Percentiles rank a stretch among this genome's conserved stretches.
Evolutionary conservation across 2,888 invertebrate species (phyloP).

Genomic region (Harmothoe impar): DNA sequence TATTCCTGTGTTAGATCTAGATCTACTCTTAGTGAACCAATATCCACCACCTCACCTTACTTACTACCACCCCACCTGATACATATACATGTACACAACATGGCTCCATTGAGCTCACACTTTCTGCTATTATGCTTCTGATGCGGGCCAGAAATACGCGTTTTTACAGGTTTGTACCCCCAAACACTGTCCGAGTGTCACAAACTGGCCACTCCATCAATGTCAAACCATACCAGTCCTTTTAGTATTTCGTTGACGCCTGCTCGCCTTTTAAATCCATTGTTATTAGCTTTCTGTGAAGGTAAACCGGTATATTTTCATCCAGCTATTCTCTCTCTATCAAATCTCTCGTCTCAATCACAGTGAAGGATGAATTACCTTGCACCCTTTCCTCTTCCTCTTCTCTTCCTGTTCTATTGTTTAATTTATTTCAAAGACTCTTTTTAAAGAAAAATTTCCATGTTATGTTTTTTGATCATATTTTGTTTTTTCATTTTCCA

Average conservation of each 20-base stretch:
- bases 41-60: neutral
- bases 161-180: conserved; percentile 68
- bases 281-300: conserved; percentile 62
- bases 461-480: neutral
- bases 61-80: neutral
- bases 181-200: conserved; percentile 17
- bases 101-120: neutral
- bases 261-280: conserved; percentile 60
- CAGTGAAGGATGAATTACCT: conserved; percentile 19
- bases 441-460: neutral
- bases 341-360: neutral
- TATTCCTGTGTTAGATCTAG: no score
- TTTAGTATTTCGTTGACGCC: conserved; percentile 43
- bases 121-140: conserved; percentile 43
- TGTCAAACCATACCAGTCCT: conserved; percentile 50
- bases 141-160: conserved; percentile 64
- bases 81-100: conserved; percentile 9
- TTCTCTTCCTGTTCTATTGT: neutral
- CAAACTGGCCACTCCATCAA: conserved; percentile 53
- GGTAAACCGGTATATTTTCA: conserved; percentile 58
- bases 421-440: neutral
- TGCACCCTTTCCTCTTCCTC: conserved; percentile 36
- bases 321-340: conserved; percentile 32
- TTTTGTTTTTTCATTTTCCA: neutral
- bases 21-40: no score